Conservation (phyloP, 2,888 invertebrate genomes). For the Xestobium rufovillosum region DNA sequence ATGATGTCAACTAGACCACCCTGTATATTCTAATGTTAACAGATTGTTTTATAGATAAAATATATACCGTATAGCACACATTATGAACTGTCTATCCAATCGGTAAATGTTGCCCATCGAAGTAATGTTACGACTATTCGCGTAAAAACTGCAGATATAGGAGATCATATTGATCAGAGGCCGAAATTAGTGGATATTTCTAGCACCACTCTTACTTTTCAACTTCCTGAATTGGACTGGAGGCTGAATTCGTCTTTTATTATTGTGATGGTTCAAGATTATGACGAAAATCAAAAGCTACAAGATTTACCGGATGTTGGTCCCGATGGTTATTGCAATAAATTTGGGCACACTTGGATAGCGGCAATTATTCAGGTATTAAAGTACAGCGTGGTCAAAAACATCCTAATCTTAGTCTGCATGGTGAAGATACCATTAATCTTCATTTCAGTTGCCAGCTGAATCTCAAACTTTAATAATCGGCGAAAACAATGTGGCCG, state of each 20-base stretch:
- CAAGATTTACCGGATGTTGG: constrained; percentile 25
- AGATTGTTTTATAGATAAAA: constrained; percentile 37
- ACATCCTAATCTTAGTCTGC: no score
- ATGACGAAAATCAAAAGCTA: constrained; percentile 23
- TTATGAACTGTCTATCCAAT: constrained; percentile 33
- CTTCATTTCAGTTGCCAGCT: no score
- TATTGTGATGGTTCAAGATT: constrained; percentile 35
- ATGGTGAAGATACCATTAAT: no score
- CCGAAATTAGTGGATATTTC: constrained; percentile 30
- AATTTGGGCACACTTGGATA: constrained; percentile 36
- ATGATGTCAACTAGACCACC: no score
- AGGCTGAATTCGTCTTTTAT: constrained; percentile 31
- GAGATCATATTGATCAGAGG: constrained; percentile 33
- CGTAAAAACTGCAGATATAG: constrained; percentile 29
- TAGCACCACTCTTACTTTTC: constrained; percentile 28
- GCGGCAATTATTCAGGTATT: constrained; percentile 31
- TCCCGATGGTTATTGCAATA: constrained; percentile 33
- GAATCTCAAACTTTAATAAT: not conserved
- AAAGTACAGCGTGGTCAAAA: no score
- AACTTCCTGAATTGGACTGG: constrained; percentile 30
- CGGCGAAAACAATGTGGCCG: not conserved
- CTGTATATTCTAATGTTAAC: no score
- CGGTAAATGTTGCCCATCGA: constrained; percentile 30
- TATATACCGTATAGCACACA: constrained; percentile 32
- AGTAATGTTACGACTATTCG: constrained; percentile 25